Evolutionary conservation across 2,888 invertebrate species (phyloP).

Genomic region (Brachyopa scutellaris): DNA sequence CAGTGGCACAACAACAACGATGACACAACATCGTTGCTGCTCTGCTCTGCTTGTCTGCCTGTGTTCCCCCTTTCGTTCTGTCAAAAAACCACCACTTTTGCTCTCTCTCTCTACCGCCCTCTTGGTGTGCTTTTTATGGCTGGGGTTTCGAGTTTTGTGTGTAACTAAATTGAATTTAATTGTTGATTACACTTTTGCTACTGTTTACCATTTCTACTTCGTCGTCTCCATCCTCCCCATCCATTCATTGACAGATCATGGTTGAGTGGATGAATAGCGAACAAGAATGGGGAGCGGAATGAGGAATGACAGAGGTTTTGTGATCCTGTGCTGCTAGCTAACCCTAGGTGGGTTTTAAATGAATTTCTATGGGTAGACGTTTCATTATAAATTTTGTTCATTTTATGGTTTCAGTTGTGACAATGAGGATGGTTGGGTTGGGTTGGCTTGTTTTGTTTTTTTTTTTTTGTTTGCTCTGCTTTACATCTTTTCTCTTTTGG

Average conservation of each 20-base stretch:
- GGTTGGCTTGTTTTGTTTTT: background rate
- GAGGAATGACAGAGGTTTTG: constrained; percentile 51
- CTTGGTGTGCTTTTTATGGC: constrained; percentile 47
- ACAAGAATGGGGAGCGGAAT: background rate
- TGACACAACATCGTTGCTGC: constrained; percentile 48
- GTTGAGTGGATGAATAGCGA: constrained; percentile 49
- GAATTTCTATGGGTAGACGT: constrained; percentile 70
- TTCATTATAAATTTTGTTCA: constrained; percentile 72
- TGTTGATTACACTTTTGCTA: constrained; percentile 72
- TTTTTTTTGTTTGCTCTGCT: background rate
- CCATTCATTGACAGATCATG: constrained; percentile 60
- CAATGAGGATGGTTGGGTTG: constrained; percentile 49
- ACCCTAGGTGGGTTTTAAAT: constrained; percentile 67
- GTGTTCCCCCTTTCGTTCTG: background rate
- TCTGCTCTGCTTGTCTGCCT: constrained; percentile 27
- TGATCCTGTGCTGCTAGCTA: constrained; percentile 53
- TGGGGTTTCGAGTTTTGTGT: constrained; percentile 70
- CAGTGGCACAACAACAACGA: constrained; percentile 52
- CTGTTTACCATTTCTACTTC: constrained; percentile 39
- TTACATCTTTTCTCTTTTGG: constrained; percentile 2
- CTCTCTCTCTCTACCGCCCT: background rate
- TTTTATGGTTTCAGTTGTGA: constrained; percentile 69
- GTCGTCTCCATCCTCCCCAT: background rate
- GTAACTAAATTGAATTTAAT: constrained; percentile 73
- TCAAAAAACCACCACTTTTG: background rate